phyloP scores from a whole-genome alignment of 2,113 vertebrate species.

The Rhinolophus ferrumequinum region DNA sequence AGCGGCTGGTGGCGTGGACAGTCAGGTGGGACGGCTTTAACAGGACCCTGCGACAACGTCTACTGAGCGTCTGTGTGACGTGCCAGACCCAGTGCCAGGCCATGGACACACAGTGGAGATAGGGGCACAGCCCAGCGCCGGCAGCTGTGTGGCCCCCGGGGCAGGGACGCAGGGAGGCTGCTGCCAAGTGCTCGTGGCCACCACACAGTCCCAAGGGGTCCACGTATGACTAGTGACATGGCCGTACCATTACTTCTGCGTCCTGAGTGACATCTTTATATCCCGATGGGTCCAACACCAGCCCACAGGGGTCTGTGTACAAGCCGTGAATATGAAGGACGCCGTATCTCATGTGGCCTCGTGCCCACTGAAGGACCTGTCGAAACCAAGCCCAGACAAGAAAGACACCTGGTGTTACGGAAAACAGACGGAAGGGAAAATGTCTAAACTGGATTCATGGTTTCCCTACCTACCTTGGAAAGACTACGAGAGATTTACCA shows the following conservation, averaged over 20 bases:
- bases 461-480: fast-evolving
- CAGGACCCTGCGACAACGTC: not conserved
- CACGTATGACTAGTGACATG: fast-evolving
- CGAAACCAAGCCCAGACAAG: not conserved
- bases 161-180: fast-evolving
- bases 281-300: constrained; percentile 85
- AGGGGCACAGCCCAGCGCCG: not conserved
- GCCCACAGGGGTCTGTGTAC: constrained; percentile 86
- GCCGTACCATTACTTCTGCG: constrained; percentile 85
- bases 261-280: constrained; percentile 88
- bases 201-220: fast-evolving
- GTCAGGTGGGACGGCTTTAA: not conserved
- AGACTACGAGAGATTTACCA: not conserved
- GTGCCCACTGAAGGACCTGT: constrained; percentile 87
- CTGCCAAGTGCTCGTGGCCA: not conserved
- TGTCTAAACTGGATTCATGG: fast-evolving
- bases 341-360: constrained; percentile 80
- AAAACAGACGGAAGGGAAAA: fast-evolving
- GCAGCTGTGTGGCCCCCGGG: fast-evolving
- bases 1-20: not conserved
- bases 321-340: constrained; percentile 87
- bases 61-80: fast-evolving
- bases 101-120: not conserved
- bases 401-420: not conserved
- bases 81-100: fast-evolving